Percentiles rank a stretch among this genome's conserved stretches.
Conservation (phyloP, 2,888 invertebrate species). For the Ichneumoninae sp. region DNA sequence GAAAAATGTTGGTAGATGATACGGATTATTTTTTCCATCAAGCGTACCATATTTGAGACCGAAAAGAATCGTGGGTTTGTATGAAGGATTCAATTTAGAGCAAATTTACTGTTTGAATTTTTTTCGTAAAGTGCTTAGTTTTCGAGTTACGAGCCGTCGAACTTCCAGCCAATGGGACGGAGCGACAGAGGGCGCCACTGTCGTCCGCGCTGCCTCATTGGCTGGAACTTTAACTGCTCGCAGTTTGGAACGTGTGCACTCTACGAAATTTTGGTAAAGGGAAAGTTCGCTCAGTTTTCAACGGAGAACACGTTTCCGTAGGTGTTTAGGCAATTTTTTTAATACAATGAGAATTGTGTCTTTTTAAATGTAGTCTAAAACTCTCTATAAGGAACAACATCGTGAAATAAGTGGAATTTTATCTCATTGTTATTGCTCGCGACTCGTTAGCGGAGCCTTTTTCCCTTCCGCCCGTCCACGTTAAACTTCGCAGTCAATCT, state of each 20-base stretch:
- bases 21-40: background rate
- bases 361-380: background rate
- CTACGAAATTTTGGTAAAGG: background rate
- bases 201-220: background rate
- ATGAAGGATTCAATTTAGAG: background rate
- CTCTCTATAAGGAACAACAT: background rate
- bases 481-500: constrained; percentile 11
- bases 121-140: background rate
- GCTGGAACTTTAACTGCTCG: constrained; percentile 2
- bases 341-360: background rate
- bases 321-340: background rate
- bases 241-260: no score
- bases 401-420: background rate
- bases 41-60: background rate
- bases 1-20: no score
- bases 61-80: background rate
- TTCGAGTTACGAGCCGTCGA: background rate
- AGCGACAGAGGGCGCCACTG: background rate
- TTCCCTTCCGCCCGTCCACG: constrained; percentile 6
- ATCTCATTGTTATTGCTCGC: constrained; percentile 1
- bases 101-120: background rate
- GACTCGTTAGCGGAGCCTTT: background rate
- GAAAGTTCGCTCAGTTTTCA: background rate
- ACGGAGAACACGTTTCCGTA: background rate
- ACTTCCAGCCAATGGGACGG: constrained; percentile 6